Evolutionary conservation across 1,140 invertebrate genomes (phyloP), one percentile per base, ranked within the genome.

Genomic region (Ladona fulva): DNA sequence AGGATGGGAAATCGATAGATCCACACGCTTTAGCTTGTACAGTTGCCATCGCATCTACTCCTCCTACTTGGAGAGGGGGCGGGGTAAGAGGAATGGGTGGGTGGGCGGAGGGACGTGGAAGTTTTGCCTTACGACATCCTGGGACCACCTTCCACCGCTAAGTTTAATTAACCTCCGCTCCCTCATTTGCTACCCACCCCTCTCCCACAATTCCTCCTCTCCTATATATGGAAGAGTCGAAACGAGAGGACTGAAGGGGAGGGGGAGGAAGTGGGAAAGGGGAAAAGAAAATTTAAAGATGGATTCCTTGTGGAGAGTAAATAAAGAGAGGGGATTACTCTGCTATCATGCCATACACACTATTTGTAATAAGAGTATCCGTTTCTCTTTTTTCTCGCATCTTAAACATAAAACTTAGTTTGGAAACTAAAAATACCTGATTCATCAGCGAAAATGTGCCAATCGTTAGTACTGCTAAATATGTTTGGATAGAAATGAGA

Each of bases 91-190:
- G 52, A 12, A 66, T 5, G n/a, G 16, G 52, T 66, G 52, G 52
- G 52, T 19, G 52, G n/a, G 52, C 3, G 52, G 52, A 52, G 44
- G 44, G 44, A 52, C 44, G 44, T 52, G 44, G 52, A 66, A 66
- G 52, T 66, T 66, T 66, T 66, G 14, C 52, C 52, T 66, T 66
- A 66, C 52, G 52, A 66, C 52, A 66, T 66, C 52, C 52, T 22
- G n/a, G 52, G 52, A 66, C 52, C 52, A 66, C 52, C 52, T 66
- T 66, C 52, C 52, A 19, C 52, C 52, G 52, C 52, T 66, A 66
- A 66, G 52, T 66, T 66, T 66, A 66, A 66, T 66, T 66, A 66
- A 66, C 52, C 52, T 66, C 3, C 3, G 14, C 52, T 66, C 52
- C 52, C 52, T 66, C 52, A 66, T 66, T 66, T 66, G 52, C n/a